Evolutionary conservation across 1,140 invertebrate species (phyloP), one percentile per base, ranked within the genome.

Genomic region (Bactericera cockerelli): DNA sequence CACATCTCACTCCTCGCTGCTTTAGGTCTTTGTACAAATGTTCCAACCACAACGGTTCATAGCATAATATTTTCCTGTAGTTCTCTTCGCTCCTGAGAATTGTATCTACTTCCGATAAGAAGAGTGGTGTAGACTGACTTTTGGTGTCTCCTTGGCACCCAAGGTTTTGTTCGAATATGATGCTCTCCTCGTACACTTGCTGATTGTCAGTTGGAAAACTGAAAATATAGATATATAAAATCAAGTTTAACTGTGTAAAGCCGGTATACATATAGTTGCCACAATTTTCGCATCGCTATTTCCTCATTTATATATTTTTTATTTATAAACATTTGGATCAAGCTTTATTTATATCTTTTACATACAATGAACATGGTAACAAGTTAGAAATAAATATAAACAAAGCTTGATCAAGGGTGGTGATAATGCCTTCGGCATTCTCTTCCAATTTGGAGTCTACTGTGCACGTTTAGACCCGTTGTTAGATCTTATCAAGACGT

Each of bases 41-140:
- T 60, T 76, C 69, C 6, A 77, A 62, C 59, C 70, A 68, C 56
- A 78, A 63, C 2, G 76, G 74, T 62, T 76, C 70, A 61, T 76
- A 78, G 10, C 61, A 61, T n/a, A 77, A 64, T 60, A 76, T 67
- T 58, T 73, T 71, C 21, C 65, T 65, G 56, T 76, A 59, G 11
- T 76, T 61, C 33, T 71, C 66, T 53, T 66, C 63, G 62, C 73
- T 65, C 31, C 38, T 19, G 42, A 49, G 42, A 4, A 49, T 49
- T n/a, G 6, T 16, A 19, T 49, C 22, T 16, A 49, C 3, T 49
- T 49, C 42, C 4, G 19, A 8, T 19, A 19, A 8, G 42, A 49
- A 16, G 3, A 19, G n/a, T n/a, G n/a, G n/a, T n/a, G n/a, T n/a
- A 49, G 22, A 49, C n/a, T 49, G n/a, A 19, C 22, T 49, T n/a